Evolutionary conservation across 2,888 invertebrate genomes (phyloP), one percentile per base, ranked within the genome.

Genomic region (Drosophila kokeensis): DNA sequence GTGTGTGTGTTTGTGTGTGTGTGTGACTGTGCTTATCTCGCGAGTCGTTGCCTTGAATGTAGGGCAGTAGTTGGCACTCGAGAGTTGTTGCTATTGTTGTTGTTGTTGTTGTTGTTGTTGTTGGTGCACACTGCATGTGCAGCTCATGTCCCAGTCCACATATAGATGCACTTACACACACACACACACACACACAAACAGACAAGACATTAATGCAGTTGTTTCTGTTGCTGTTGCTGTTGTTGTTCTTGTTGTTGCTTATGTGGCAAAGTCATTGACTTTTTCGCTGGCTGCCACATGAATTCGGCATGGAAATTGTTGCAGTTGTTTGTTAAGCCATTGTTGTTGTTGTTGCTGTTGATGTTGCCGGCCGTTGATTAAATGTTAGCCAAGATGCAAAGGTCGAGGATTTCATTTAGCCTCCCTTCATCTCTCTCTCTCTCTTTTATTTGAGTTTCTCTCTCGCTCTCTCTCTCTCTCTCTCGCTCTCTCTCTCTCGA

Each of bases 1-100:
- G 21, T 50, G 49, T 38, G 52, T 65, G 66, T 52, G 52, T 32
- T 49, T 62, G 55, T 58, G 70, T 73, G 69, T 65, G 67, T 73
- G 68, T 60, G 45, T 71, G 59, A 52, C 45, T 75, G 84, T 70
- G 85, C 87, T 87, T 89, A 89, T 87, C 89, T 87, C 55, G 78
- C 78, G 89, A 84, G 87, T 87, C 87, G 87, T 87, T 87, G 87
- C 87, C 87, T 87, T 87, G 89, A 87, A 87, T 87, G 87, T 87
- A 87, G 87, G 87, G 87, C 87, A 87, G 89, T 85, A 89, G 85
- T 84, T 87, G 84, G 83, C 88, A 88, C 85, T 85, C 85, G 83
- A 88, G 83, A 74, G 76, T 73, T 80, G 85, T 70, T 75, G 82
- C 55, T 78, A 78, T 52, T 38, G 73, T 34, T 58, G 73, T 45